Evolutionary conservation across 2,113 vertebrate species (phyloP).

Genomic region (Microtus pennsylvanicus): DNA sequence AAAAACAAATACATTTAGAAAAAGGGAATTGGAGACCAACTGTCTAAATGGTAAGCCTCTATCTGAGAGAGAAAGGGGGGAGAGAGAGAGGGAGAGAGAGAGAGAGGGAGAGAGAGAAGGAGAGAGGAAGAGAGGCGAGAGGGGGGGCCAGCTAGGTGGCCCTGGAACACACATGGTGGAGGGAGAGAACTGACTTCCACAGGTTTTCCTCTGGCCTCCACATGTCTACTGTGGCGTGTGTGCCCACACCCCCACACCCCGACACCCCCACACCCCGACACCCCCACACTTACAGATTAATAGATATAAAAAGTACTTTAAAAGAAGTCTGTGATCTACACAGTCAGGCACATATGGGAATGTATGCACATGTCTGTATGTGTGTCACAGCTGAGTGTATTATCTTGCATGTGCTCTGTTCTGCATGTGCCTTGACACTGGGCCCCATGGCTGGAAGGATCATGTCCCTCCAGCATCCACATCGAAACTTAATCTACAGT

Average conservation of each 20-base stretch:
- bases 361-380: not conserved
- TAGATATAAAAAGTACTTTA: not conserved
- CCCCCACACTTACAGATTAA: not conserved
- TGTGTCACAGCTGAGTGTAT: not conserved
- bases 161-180: not conserved
- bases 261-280: too few species aligned
- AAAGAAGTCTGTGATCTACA: not conserved
- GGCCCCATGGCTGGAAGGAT: not conserved
- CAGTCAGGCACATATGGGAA: not conserved
- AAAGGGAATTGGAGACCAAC: too few species aligned
- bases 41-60: not conserved
- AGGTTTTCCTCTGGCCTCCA: not conserved
- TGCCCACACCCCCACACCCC: not conserved
- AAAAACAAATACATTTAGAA: too few species aligned
- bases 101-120: too few species aligned
- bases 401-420: not conserved
- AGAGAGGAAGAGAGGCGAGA: accelerated
- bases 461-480: not conserved
- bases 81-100: too few species aligned
- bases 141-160: not conserved
- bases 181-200: not conserved
- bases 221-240: not conserved
- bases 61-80: not conserved
- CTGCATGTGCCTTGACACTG: accelerated
- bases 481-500: not conserved